Evolutionary conservation across 1,140 invertebrate genomes (phyloP).

Genomic region (Drosophila eugracilis): DNA sequence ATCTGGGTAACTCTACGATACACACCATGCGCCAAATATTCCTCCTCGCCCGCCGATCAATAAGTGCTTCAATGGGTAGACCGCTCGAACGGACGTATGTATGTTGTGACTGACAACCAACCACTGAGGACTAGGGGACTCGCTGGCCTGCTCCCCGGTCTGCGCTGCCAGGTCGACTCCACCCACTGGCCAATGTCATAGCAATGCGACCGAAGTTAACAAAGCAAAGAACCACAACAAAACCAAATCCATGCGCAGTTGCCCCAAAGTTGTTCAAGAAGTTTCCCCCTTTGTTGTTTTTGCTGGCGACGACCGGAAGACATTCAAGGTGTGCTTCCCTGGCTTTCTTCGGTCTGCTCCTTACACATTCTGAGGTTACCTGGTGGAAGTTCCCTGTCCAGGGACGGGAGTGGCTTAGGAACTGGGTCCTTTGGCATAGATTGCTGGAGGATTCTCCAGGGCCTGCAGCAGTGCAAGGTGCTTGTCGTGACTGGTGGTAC

Average conservation of each 20-base stretch:
- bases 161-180: background rate
- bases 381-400: slow-evolving; percentile 37
- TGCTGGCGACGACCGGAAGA: slow-evolving; percentile 64
- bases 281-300: slow-evolving; percentile 57
- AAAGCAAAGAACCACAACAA: slow-evolving; percentile 80
- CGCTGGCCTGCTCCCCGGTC: slow-evolving; percentile 2
- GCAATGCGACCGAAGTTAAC: slow-evolving; percentile 79
- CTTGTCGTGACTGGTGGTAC: background rate
- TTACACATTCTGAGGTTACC: slow-evolving; percentile 64
- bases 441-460: slow-evolving; percentile 8
- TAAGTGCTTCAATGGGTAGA: slow-evolving; percentile 21
- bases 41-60: slow-evolving; percentile 28
- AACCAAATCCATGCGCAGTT: slow-evolving; percentile 77
- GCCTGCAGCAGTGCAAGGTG: slow-evolving; percentile 64
- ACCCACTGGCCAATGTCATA: slow-evolving; percentile 71
- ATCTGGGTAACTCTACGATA: slow-evolving; percentile 29
- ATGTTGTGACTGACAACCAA: slow-evolving; percentile 78
- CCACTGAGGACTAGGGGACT: slow-evolving; percentile 53
- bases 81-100: slow-evolving; percentile 50
- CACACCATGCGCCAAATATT: slow-evolving; percentile 46
- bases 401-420: slow-evolving; percentile 26
- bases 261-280: slow-evolving; percentile 69
- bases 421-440: slow-evolving; percentile 43
- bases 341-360: slow-evolving; percentile 18
- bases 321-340: slow-evolving; percentile 66